A percentile compares a stretch with the other conserved stretches of the same genome.
Evolutionary conservation across 2,113 vertebrate species (phyloP).

Genomic region (Dolichotis patagonum): DNA sequence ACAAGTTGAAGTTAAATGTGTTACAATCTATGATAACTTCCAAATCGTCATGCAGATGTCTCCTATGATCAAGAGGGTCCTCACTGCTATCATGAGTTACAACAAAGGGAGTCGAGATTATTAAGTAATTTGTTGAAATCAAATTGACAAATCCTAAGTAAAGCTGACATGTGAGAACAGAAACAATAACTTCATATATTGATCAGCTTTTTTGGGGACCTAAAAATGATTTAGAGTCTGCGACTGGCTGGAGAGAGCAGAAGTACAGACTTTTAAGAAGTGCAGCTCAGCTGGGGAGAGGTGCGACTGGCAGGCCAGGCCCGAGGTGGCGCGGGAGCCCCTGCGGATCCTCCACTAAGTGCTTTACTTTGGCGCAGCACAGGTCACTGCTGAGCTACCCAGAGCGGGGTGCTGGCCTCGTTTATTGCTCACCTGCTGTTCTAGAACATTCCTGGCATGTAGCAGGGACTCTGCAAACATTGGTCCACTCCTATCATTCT

Average conservation of each 20-base stretch:
- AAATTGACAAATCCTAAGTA: not conserved
- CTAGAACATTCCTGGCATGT: not conserved
- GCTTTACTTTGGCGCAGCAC: too few relatives aligned
- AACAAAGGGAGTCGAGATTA: not conserved
- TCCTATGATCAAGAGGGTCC: not conserved
- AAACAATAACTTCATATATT: not conserved
- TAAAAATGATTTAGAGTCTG: not conserved
- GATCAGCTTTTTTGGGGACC: not conserved
- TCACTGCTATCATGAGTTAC: not conserved
- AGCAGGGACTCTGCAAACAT: not conserved
- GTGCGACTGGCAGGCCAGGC: not conserved
- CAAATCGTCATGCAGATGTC: not conserved
- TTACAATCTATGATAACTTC: not conserved
- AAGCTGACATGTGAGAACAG: not conserved
- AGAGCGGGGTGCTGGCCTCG: accelerated
- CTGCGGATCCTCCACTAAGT: not conserved
- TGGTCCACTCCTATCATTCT: not conserved
- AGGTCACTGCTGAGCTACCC: accelerated
- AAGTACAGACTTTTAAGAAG: not conserved
- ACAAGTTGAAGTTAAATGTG: not conserved
- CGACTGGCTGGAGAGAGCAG: not conserved
- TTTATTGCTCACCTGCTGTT: accelerated
- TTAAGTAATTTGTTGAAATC: not conserved
- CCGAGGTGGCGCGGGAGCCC: not conserved
- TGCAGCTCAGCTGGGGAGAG: not conserved